These are phyloP conservation scores for Cercopithecus diana DNA, from an alignment of 2,797 vertebrate species.

Conservation along the genomic window DNA sequence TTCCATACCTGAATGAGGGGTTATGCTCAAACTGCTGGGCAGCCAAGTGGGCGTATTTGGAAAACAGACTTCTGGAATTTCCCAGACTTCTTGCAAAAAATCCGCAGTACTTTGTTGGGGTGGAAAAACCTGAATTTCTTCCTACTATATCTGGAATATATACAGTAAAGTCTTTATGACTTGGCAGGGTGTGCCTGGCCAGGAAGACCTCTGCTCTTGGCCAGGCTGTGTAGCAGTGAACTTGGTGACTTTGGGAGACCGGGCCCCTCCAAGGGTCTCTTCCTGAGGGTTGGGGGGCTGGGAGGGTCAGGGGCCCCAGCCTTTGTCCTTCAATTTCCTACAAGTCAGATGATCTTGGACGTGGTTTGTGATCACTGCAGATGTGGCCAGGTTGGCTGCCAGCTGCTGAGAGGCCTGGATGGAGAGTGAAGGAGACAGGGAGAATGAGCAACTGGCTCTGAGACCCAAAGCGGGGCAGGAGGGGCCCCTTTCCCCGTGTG, in stretches of 20 bases:
- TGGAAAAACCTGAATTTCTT: slow-evolving; percentile 68
- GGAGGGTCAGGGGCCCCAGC: not conserved
- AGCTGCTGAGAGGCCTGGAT: not conserved
- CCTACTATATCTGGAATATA: slow-evolving; percentile 50
- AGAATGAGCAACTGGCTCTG: not conserved
- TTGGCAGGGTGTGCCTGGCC: slow-evolving; percentile 33
- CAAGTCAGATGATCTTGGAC: slow-evolving; percentile 41
- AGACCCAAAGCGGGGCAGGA: not conserved
- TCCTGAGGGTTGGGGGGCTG: not conserved
- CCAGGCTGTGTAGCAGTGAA: not conserved
- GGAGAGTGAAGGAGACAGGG: not conserved
- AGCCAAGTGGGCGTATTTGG: slow-evolving; percentile 49
- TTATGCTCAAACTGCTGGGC: not conserved
- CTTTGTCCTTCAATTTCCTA: slow-evolving; percentile 27
- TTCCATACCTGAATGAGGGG: not conserved
- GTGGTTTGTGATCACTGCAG: not conserved
- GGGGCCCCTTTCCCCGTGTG: not conserved
- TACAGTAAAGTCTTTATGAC: slow-evolving; percentile 65
- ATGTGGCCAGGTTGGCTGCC: not conserved
- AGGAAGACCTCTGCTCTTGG: not conserved
- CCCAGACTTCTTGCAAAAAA: slow-evolving; percentile 68
- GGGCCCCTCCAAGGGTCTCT: not conserved
- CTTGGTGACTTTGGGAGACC: not conserved
- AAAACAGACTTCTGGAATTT: slow-evolving; percentile 67
- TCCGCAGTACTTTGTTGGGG: slow-evolving; percentile 56